These are phyloP conservation scores for Pseudomugil tenellus DNA, from an alignment of 2,797 vertebrate genomes.

Conservation along the genomic window DNA sequence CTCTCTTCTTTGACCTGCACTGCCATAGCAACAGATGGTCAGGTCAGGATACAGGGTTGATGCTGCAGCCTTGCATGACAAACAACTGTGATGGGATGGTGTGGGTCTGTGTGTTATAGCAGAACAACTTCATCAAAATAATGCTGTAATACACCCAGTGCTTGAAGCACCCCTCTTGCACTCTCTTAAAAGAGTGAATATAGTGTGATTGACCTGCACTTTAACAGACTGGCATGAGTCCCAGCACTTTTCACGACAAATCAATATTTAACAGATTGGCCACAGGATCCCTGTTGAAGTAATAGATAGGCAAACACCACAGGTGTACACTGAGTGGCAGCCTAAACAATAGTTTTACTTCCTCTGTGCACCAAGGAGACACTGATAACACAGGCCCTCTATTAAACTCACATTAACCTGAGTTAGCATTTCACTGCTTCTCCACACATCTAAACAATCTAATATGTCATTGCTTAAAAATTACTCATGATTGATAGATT, in stretches of 20 bases:
- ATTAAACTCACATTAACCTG: slow-evolving; percentile 9
- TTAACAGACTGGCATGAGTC: slow-evolving; percentile 66
- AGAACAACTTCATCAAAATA: slow-evolving; percentile 10
- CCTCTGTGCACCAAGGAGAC: slow-evolving; percentile 14
- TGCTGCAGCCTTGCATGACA: slow-evolving; percentile 35
- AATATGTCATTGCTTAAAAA: background rate
- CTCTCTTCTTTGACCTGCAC: slow-evolving; percentile 43
- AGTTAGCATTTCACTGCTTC: slow-evolving; percentile 3
- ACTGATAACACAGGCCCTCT: slow-evolving; percentile 14
- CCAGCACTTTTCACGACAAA: slow-evolving; percentile 61
- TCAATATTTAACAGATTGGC: slow-evolving; percentile 78
- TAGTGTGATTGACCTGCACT: slow-evolving; percentile 46
- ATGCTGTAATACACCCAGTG: background rate
- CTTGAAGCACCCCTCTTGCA: slow-evolving; percentile 21
- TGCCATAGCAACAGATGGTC: slow-evolving; percentile 69
- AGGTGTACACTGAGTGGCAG: slow-evolving; percentile 46
- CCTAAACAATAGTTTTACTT: slow-evolving; percentile 47
- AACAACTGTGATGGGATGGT: slow-evolving; percentile 28
- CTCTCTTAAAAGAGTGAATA: slow-evolving; percentile 26
- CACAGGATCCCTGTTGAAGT: slow-evolving; percentile 59
- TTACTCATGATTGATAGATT: slow-evolving; percentile 3
- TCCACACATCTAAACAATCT: background rate
- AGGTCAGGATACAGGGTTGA: slow-evolving; percentile 50
- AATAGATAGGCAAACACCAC: slow-evolving; percentile 58
- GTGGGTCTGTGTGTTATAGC: slow-evolving; percentile 28